phyloP scores from a whole-genome alignment of 1,140 invertebrate genomes.

The Neodiprion fabricii region DNA sequence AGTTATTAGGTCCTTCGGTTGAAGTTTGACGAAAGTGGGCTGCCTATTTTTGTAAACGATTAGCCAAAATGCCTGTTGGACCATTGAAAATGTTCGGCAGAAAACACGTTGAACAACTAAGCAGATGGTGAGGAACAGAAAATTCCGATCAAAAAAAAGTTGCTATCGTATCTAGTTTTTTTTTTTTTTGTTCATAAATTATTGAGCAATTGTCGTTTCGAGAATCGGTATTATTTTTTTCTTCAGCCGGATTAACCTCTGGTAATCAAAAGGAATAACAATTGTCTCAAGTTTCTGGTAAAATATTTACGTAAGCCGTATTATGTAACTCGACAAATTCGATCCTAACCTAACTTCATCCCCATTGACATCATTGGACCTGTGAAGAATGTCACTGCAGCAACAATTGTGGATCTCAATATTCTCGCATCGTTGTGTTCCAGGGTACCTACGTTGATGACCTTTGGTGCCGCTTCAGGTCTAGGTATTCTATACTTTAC shows the following conservation, averaged over 20 bases:
- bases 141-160: neutral
- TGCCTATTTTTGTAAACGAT: too few species aligned
- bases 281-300: neutral
- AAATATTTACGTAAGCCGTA: neutral
- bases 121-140: neutral
- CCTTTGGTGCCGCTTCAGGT: constrained; percentile 68
- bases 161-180: neutral
- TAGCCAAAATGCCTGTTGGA: neutral
- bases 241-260: too few species aligned
- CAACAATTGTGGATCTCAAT: too few species aligned
- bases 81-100: neutral
- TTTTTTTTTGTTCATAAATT: neutral
- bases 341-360: neutral
- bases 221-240: neutral
- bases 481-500: constrained; percentile 72
- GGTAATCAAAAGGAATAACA: too few species aligned
- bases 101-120: neutral
- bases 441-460: constrained; percentile 66
- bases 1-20: too few species aligned
- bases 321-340: neutral
- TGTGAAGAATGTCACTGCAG: too few species aligned
- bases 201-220: neutral
- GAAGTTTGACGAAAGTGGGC: too few species aligned
- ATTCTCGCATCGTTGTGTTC: constrained; percentile 24
- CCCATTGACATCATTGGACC: neutral